Conservation (phyloP, 53 echinoderm and acorn worm genomes). For the Stichopus horrens region DNA sequence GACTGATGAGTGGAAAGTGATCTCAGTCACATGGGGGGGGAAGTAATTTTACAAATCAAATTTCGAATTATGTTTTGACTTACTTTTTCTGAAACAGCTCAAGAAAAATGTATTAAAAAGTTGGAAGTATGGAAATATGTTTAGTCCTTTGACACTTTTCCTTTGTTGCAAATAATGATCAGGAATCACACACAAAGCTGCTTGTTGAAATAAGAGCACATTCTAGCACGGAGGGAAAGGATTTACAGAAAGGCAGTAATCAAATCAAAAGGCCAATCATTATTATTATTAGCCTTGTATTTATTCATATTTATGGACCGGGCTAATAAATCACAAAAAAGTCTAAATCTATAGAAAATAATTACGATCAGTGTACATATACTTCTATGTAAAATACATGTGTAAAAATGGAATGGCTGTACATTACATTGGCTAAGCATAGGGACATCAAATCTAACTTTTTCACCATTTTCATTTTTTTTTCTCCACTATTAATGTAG, state of each 20-base stretch:
- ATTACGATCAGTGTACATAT: constrained; percentile 12
- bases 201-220: too few relatives aligned
- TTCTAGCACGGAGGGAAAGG: background rate
- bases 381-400: constrained; percentile 35
- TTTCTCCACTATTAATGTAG: background rate
- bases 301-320: constrained; percentile 42
- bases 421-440: constrained; percentile 37
- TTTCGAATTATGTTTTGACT: too few relatives aligned
- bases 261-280: constrained; percentile 1
- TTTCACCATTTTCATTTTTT: constrained; percentile 31
- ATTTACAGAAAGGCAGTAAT: background rate
- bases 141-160: too few relatives aligned
- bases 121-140: too few relatives aligned
- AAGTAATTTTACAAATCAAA: too few relatives aligned
- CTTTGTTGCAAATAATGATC: too few relatives aligned
- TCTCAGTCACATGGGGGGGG: too few relatives aligned
- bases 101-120: too few relatives aligned
- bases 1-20: too few relatives aligned
- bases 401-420: constrained; percentile 41
- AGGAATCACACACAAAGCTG: too few relatives aligned
- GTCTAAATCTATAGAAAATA: constrained; percentile 7
- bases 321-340: constrained; percentile 24
- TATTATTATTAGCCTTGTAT: constrained; percentile 10
- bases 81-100: too few relatives aligned
- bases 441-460: constrained; percentile 31